phyloP scores from a whole-genome alignment of 2,888 invertebrate genomes.

The Drosophila trichaetosa region DNA sequence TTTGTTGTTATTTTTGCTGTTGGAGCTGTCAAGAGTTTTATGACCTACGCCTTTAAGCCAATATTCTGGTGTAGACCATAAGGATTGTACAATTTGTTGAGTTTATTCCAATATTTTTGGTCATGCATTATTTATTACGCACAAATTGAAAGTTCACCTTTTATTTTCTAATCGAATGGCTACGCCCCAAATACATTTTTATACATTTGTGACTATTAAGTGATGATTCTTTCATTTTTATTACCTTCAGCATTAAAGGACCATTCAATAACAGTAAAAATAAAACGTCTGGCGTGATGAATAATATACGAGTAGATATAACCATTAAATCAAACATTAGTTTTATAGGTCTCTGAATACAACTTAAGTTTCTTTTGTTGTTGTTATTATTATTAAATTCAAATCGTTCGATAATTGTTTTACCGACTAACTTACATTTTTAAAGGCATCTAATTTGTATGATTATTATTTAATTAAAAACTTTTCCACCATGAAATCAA shows the following conservation, averaged over 20 bases:
- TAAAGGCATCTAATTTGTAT: background rate
- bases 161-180: slow-evolving; percentile 12
- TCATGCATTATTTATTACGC: slow-evolving; percentile 43
- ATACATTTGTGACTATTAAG: slow-evolving; percentile 10
- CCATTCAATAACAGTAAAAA: background rate
- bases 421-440: background rate
- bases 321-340: background rate
- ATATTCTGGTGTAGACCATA: slow-evolving; percentile 38
- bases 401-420: background rate
- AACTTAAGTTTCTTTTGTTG: background rate
- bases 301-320: background rate
- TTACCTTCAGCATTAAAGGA: slow-evolving; percentile 1
- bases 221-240: slow-evolving; percentile 14
- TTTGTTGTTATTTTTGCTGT: slow-evolving; percentile 27
- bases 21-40: slow-evolving; percentile 62
- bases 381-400: background rate
- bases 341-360: too few species aligned
- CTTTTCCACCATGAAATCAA: background rate
- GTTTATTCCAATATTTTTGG: slow-evolving; percentile 30
- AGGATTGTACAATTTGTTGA: slow-evolving; percentile 43
- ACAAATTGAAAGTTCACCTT: slow-evolving; percentile 39
- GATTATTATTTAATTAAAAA: background rate
- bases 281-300: too few species aligned
- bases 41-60: slow-evolving; percentile 71
- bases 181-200: background rate